Base-by-base conservation (phyloP, 1,140 invertebrate species). In the Trachelipus rathkii region DNA sequence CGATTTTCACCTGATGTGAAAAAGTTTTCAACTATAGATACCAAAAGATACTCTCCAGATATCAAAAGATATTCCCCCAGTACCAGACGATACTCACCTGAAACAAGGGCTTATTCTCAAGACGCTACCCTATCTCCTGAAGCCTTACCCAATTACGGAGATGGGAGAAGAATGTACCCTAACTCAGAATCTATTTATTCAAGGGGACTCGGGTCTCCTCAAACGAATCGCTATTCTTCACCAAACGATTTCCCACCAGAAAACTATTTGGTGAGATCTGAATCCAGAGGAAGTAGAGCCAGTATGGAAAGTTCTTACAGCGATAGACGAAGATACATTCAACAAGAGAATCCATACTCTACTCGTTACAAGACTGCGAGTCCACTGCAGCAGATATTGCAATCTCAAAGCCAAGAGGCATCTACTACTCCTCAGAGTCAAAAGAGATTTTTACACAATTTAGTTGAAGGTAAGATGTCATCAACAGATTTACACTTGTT, bases 11-110 rank as follows among this genome's bases (percentile, higher is more conserved):
- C 77, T 43, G 79, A 81, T 53, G 53, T 70, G 4, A 78, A 78
- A 44, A 81, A 81, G 69, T 81, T 78, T 69, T 78, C 79, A 19
- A 81, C 79, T 1, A 43, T 81, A 53, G 79, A 81, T 67, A 66
- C 75, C 3, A 77, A 71, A n/a, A 44, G 79, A 0, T 78, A 81
- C 33, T 81, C 79, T n/a, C 79, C 79, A 15, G 79, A 78, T 19
- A 60, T 19, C 8, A 60, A 60, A 60, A 60, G 50, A 60, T 60
- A 60, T 8, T 60, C 50, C n/a, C 50, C 50, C 11, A 60, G 19
- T 43, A 73, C 71, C 44, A 73, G 77, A 46, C 66, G 77, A 19
- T 78, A 78, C 60, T 78, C 77, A 0, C 77, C 77, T 46, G 72
- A 78, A 44, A 69, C 74, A 44, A 53, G 69, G n/a, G n/a, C 73